A percentile compares a stretch with the other conserved stretches of the same genome.
phyloP scores from a whole-genome alignment of 2,797 vertebrate species.

The Anisognathus igniventris region DNA sequence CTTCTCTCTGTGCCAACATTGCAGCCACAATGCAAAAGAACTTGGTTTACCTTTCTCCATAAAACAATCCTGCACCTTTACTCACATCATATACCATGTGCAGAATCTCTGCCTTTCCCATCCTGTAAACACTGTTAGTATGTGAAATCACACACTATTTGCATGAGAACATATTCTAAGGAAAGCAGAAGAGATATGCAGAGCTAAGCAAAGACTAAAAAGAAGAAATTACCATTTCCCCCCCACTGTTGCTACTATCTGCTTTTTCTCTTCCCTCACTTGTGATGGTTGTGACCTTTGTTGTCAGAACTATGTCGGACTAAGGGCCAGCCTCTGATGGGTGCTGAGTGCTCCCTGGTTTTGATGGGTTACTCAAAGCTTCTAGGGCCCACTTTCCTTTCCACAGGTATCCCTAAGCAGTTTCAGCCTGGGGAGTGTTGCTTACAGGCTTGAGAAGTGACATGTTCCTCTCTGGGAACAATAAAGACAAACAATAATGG shows the following conservation, averaged over 20 bases:
- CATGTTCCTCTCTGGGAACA: not conserved
- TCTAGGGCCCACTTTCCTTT: not conserved
- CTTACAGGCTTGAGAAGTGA: not conserved
- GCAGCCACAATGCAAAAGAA: not conserved
- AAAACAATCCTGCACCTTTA: conserved; percentile 8
- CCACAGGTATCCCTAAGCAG: not conserved
- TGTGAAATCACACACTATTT: not conserved
- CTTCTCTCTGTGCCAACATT: not conserved
- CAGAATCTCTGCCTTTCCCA: not conserved
- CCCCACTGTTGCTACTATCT: not conserved
- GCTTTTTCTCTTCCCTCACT: not conserved
- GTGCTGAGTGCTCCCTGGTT: not conserved
- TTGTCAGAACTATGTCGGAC: fast-evolving
- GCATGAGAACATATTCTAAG: not conserved
- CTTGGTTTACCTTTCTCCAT: not conserved
- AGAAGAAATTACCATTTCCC: not conserved
- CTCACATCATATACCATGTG: not conserved
- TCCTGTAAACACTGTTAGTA: not conserved
- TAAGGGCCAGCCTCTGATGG: not conserved
- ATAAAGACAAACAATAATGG: conserved; percentile 29
- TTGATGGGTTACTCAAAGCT: not conserved
- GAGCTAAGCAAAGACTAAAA: not conserved
- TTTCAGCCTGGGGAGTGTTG: not conserved
- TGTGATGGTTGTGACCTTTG: not conserved
- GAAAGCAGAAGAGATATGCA: not conserved